Evolutionary conservation across 2,888 invertebrate genomes (phyloP).

Genomic region (Muscina levida): DNA sequence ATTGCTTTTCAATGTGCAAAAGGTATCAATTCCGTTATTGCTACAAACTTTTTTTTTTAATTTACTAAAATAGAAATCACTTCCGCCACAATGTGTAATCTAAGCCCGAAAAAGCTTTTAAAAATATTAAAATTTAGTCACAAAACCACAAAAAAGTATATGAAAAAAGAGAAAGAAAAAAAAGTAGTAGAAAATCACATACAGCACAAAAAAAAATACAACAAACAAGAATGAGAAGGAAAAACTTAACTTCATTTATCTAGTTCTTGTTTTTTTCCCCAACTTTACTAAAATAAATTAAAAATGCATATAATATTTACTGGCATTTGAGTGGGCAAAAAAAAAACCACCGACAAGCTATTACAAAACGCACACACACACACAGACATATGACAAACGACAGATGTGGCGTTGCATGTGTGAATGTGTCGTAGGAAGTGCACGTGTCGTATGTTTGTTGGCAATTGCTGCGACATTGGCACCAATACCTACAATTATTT

Average conservation of each 20-base stretch:
- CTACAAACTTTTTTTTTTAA: conserved; percentile 54
- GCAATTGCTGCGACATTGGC: conserved; percentile 61
- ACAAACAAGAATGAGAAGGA: background rate
- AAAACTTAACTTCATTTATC: background rate
- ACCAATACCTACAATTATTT: conserved; percentile 46
- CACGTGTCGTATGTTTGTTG: conserved; percentile 22
- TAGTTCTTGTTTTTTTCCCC: no score
- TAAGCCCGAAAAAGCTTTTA: conserved; percentile 60
- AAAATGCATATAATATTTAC: conserved; percentile 57
- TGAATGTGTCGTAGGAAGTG: conserved; percentile 40
- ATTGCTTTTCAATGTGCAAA: background rate
- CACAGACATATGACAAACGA: conserved; percentile 50
- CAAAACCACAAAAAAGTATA: conserved; percentile 55
- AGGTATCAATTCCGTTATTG: background rate
- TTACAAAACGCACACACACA: conserved; percentile 19
- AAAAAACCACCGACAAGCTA: conserved; percentile 21
- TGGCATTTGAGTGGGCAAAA: conserved; percentile 31
- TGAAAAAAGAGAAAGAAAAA: conserved; percentile 23
- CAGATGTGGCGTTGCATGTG: background rate
- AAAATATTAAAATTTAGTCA: conserved; percentile 60
- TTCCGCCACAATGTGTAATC: conserved; percentile 44
- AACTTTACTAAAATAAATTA: conserved; percentile 56
- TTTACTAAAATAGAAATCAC: conserved; percentile 50
- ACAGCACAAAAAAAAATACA: conserved; percentile 13
- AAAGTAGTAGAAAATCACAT: background rate